A percentile compares a stretch with the other conserved stretches of the same genome.
These are phyloP conservation scores for Trididemnum clinides DNA, from an alignment of 23 tunicate species.

Conservation along the genomic window DNA sequence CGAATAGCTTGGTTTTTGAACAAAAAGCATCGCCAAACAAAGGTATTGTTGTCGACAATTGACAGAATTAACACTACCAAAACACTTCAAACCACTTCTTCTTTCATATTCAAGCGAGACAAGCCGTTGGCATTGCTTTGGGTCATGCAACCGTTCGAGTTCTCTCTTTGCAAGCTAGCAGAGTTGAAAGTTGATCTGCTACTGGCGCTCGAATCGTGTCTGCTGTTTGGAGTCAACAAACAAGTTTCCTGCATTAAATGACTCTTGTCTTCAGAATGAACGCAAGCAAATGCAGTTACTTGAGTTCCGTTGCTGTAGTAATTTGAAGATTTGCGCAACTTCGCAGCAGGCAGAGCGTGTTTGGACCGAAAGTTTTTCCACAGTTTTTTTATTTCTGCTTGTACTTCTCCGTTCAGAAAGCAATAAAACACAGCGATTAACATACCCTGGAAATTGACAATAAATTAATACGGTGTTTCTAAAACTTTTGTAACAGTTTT, in stretches of 20 bases:
- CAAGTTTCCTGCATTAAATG: background rate
- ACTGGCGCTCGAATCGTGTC: background rate
- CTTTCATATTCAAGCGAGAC: background rate
- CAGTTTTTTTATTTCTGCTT: conserved; percentile 55
- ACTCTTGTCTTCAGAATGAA: background rate
- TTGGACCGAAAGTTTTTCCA: conserved; percentile 65
- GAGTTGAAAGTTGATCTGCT: too few relatives aligned
- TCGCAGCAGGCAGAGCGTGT: conserved; percentile 56
- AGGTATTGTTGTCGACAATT: background rate
- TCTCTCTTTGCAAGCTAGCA: background rate
- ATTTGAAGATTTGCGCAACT: conserved; percentile 67
- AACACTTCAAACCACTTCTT: background rate
- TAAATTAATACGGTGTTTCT: too few relatives aligned
- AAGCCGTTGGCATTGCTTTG: too few relatives aligned
- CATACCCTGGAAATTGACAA: conserved; percentile 77
- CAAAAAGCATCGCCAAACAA: too few relatives aligned
- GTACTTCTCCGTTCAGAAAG: conserved; percentile 87
- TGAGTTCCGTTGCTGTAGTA: conserved; percentile 50
- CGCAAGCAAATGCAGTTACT: background rate
- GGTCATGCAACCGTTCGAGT: background rate
- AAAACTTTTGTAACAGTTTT: too few relatives aligned
- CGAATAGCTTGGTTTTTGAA: too few relatives aligned
- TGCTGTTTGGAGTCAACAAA: background rate
- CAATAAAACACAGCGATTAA: conserved; percentile 79
- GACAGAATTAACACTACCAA: background rate